Percentiles rank a stretch among this genome's conserved stretches.
Conservation (phyloP, 2,113 vertebrate species). For the Tragelaphus scriptus region DNA sequence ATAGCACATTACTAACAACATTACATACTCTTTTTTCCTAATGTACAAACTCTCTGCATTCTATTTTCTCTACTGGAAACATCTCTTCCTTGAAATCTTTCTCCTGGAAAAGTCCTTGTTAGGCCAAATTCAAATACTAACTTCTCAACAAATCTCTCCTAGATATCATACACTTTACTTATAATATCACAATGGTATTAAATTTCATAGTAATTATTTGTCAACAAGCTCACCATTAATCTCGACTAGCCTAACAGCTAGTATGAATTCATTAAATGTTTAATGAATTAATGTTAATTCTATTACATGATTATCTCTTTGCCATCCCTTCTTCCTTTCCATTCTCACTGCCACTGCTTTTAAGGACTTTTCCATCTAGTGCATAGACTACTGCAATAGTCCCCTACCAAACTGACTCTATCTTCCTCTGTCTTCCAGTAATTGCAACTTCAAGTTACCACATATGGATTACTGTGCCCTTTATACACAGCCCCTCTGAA, state of each 20-base stretch:
- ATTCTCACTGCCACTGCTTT: neutral
- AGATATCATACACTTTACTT: neutral
- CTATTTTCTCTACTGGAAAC: neutral
- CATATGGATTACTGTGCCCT: neutral
- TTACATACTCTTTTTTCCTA: neutral
- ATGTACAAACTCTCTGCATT: neutral
- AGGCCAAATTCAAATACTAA: neutral
- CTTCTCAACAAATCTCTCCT: neutral
- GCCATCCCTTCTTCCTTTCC: neutral
- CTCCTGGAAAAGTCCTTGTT: neutral
- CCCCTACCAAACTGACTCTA: neutral
- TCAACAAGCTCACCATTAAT: neutral
- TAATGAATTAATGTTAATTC: neutral
- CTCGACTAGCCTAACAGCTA: neutral
- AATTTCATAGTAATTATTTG: neutral
- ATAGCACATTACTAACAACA: neutral
- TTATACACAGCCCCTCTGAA: neutral
- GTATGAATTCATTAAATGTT: neutral
- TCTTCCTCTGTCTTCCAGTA: neutral
- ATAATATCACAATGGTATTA: neutral
- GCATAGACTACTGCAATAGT: too few relatives aligned
- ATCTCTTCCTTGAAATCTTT: neutral
- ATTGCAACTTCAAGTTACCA: neutral
- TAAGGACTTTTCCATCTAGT: neutral
- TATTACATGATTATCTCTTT: neutral